phyloP scores from a whole-genome alignment of 2,888 invertebrate species.

The Eupeodes latifasciatus region DNA sequence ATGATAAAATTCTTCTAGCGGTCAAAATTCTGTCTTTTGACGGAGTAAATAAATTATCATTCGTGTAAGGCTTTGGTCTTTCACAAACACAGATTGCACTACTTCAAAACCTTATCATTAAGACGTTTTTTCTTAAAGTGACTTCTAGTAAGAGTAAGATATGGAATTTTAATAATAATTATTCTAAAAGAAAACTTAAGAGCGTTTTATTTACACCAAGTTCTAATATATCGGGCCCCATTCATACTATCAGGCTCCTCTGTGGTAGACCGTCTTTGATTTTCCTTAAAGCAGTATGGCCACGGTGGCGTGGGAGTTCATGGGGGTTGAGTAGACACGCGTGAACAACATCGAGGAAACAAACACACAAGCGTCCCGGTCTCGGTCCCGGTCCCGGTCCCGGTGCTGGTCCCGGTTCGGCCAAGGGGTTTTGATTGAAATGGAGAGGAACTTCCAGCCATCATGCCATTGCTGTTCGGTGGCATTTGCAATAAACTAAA shows the following conservation, averaged over 20 bases:
- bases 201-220: too few species aligned
- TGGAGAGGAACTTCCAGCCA: constrained; percentile 48
- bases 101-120: too few species aligned
- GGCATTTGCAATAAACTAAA: constrained; percentile 77
- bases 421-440: constrained; percentile 58
- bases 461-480: constrained; percentile 53
- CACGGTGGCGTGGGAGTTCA: neutral
- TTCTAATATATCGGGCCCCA: neutral
- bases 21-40: too few species aligned
- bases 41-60: too few species aligned
- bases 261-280: neutral
- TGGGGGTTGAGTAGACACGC: constrained; percentile 53
- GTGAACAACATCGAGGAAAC: constrained; percentile 65
- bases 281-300: neutral
- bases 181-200: too few species aligned
- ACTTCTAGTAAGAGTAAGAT: too few species aligned
- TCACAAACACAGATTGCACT: too few species aligned
- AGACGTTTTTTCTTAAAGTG: too few species aligned
- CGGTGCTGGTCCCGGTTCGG: neutral
- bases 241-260: neutral
- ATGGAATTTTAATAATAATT: too few species aligned
- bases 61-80: too few species aligned
- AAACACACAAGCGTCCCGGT: constrained; percentile 25
- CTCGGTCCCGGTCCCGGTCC: neutral
- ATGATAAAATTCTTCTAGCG: too few species aligned